Evolutionary conservation across 2,888 invertebrate genomes (phyloP).

Genomic region (Dascillus cervinus): DNA sequence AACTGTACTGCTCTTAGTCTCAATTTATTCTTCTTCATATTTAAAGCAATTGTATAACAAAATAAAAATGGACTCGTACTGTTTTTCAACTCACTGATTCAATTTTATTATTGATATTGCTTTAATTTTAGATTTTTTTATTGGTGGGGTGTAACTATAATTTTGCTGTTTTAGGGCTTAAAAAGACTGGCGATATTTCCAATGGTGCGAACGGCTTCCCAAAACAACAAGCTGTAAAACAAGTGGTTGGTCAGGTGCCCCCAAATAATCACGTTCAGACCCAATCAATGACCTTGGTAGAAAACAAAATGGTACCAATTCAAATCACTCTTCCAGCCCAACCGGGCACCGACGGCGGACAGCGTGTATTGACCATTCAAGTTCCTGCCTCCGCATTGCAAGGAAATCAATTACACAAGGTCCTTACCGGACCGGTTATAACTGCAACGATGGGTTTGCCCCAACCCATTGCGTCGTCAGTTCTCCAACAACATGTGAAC

Average conservation of each 20-base stretch:
- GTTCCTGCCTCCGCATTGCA: conserved; percentile 76
- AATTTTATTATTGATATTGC: too few relatives aligned
- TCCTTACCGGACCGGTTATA: conserved; percentile 80
- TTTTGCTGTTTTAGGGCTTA: conserved; percentile 15
- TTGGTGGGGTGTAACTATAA: too few relatives aligned
- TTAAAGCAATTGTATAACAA: too few relatives aligned
- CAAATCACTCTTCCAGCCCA: conserved; percentile 77
- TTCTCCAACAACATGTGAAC: conserved; percentile 85
- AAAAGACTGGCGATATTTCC: conserved; percentile 21
- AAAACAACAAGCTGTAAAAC: conserved; percentile 20
- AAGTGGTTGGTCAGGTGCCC: conserved; percentile 26
- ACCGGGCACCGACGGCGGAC: conserved; percentile 56
- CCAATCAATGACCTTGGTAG: conserved; percentile 31
- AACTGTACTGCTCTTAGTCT: too few relatives aligned
- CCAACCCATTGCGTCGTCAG: conserved; percentile 67
- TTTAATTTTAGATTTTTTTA: too few relatives aligned
- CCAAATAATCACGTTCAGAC: conserved; percentile 27
- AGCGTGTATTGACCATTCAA: conserved; percentile 78
- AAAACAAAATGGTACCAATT: conserved; percentile 50
- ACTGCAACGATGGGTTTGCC: conserved; percentile 86
- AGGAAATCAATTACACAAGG: conserved; percentile 56
- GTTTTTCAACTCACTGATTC: too few relatives aligned
- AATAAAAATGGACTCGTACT: too few relatives aligned
- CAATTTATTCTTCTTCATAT: too few relatives aligned
- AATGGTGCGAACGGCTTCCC: conserved; percentile 32